Percentiles rank a stretch among this genome's conserved stretches.
These are phyloP conservation scores for Eonycteris spelaea DNA, from an alignment of 2,113 vertebrate species.

Conservation along the genomic window DNA sequence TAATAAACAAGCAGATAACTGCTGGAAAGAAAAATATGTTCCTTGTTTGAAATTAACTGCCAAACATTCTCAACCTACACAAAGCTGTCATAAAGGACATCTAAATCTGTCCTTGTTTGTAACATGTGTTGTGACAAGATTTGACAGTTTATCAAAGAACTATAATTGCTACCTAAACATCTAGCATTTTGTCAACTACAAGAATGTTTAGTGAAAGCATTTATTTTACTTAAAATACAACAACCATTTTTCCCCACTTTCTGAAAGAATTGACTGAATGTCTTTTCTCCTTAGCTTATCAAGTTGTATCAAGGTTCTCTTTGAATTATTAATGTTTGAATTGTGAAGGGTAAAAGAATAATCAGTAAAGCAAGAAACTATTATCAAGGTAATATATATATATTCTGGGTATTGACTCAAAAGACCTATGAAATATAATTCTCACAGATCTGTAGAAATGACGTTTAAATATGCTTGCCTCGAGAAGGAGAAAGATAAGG, in stretches of 20 bases:
- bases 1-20: conserved; percentile 85
- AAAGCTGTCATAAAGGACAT: conserved; percentile 87
- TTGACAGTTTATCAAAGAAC: conserved; percentile 87
- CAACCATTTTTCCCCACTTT: conserved; percentile 73
- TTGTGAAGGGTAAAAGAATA: conserved; percentile 72
- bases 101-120: conserved; percentile 89
- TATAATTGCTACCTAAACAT: conserved; percentile 89
- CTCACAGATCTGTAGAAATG: conserved; percentile 25
- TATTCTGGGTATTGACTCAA: conserved; percentile 15
- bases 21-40: conserved; percentile 83
- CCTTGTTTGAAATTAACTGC: conserved; percentile 86
- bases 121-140: conserved; percentile 88
- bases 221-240: conserved; percentile 82
- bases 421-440: conserved; percentile 50
- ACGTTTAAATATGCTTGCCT: conserved; percentile 28
- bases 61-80: conserved; percentile 87
- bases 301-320: conserved; percentile 66
- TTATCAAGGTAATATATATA: conserved; percentile 38
- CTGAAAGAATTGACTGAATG: conserved; percentile 79
- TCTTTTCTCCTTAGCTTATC: conserved; percentile 79
- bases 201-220: conserved; percentile 86
- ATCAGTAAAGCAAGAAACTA: conserved; percentile 63
- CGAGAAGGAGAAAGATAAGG: conserved; percentile 21
- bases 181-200: conserved; percentile 87
- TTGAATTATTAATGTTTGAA: conserved; percentile 75